Conservation (phyloP, 2,797 vertebrate genomes). For the Falco naumanni region DNA sequence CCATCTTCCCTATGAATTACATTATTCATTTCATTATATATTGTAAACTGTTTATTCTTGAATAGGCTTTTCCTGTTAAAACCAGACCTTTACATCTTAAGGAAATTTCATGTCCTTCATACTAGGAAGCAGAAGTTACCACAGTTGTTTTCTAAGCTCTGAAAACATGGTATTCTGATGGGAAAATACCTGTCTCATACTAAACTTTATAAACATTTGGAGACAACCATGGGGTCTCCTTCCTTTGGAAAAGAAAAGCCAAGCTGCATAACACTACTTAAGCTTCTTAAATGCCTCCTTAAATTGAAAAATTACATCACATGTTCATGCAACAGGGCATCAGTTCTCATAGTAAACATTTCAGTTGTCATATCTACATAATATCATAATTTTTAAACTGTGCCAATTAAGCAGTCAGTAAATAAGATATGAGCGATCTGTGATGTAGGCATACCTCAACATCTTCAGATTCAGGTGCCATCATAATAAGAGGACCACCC, state of each 20-base stretch:
- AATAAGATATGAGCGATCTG: not conserved
- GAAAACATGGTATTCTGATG: not conserved
- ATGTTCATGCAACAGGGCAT: not conserved
- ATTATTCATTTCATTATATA: slow-evolving; percentile 37
- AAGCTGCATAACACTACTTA: not conserved
- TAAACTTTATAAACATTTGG: not conserved
- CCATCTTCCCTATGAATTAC: slow-evolving; percentile 1
- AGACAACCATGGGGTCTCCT: not conserved
- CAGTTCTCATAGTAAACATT: not conserved
- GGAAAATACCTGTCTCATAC: not conserved
- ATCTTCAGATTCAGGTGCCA: not conserved
- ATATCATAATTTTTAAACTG: not conserved
- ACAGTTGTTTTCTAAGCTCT: not conserved
- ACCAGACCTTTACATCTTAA: not conserved
- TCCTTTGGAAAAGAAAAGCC: not conserved
- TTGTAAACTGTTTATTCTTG: slow-evolving; percentile 37
- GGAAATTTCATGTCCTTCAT: not conserved
- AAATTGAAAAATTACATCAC: not conserved
- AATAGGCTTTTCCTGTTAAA: slow-evolving; percentile 21
- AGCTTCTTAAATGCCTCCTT: not conserved
- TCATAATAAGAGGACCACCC: not conserved
- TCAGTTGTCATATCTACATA: not conserved
- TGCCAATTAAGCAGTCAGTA: not conserved
- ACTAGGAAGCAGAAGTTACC: not conserved
- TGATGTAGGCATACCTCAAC: not conserved